Conservation (phyloP, 2,113 vertebrate species). For the Mustela lutreola region DNA sequence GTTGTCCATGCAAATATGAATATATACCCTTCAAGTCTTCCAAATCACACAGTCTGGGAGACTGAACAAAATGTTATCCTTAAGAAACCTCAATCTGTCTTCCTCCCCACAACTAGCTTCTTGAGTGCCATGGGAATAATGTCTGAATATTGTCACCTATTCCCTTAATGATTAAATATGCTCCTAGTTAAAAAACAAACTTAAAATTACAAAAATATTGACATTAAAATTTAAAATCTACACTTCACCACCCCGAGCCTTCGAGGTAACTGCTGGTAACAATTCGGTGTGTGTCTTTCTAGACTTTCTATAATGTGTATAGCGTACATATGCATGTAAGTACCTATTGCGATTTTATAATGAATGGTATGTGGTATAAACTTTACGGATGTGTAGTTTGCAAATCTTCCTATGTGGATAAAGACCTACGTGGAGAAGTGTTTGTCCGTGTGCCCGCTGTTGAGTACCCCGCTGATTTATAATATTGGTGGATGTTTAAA, state of each 20-base stretch:
- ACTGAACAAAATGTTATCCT: neutral
- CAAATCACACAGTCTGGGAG: neutral
- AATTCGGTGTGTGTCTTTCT: neutral
- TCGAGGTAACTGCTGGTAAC: neutral
- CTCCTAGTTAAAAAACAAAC: neutral
- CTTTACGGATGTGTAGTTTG: neutral
- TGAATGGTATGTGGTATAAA: neutral
- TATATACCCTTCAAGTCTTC: neutral
- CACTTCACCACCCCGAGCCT: too few relatives aligned
- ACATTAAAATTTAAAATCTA: neutral
- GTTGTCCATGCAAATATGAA: neutral
- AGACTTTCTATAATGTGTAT: neutral
- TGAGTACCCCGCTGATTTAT: neutral
- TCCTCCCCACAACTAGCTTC: neutral
- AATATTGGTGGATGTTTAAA: neutral
- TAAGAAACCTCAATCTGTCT: neutral
- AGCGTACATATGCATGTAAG: neutral
- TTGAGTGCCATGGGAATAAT: neutral
- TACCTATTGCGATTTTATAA: neutral
- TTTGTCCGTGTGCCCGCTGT: neutral
- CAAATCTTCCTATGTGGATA: neutral
- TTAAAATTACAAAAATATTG: neutral
- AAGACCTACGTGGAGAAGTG: neutral
- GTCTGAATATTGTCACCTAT: neutral
- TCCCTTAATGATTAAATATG: neutral